phyloP scores from a whole-genome alignment of 1,140 invertebrate species.

The Drosophila burlai region DNA sequence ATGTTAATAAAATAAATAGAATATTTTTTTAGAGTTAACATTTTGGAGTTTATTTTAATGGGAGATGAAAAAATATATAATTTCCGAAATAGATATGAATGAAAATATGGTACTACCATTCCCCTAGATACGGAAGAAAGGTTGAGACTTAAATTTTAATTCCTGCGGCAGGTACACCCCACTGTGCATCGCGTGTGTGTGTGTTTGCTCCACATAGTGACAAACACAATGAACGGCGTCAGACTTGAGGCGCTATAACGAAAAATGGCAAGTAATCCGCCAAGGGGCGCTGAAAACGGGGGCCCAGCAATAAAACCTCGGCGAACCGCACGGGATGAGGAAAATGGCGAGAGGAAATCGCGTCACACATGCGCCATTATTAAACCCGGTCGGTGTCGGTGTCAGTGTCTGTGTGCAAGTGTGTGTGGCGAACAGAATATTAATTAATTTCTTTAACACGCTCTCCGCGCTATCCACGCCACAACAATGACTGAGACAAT shows the following conservation, averaged over 20 bases:
- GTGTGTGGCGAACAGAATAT: constrained; percentile 61
- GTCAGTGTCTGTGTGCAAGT: constrained; percentile 9
- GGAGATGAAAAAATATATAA: too few species aligned
- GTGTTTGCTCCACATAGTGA: constrained; percentile 31
- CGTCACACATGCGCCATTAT: constrained; percentile 75
- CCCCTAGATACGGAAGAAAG: background rate
- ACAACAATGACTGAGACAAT: constrained; percentile 79
- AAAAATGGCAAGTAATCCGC: constrained; percentile 63
- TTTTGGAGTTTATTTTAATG: too few species aligned
- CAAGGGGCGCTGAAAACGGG: constrained; percentile 10
- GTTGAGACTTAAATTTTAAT: background rate
- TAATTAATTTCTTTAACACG: constrained; percentile 82
- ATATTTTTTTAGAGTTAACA: too few species aligned
- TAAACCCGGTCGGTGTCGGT: constrained; percentile 51
- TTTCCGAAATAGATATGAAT: background rate
- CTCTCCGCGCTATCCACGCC: constrained; percentile 44
- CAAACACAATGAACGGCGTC: constrained; percentile 51
- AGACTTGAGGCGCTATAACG: constrained; percentile 55
- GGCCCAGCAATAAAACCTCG: constrained; percentile 41
- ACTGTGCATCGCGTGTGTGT: constrained; percentile 1
- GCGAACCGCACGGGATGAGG: constrained; percentile 60
- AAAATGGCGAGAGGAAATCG: constrained; percentile 48
- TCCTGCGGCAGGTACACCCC: background rate
- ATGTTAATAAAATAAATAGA: background rate
- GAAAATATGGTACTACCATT: too few species aligned